Percentiles rank a stretch among this genome's conserved stretches.
phyloP scores from a whole-genome alignment of 2,888 invertebrate species.

The Gastracanthus pulcherrimus region DNA sequence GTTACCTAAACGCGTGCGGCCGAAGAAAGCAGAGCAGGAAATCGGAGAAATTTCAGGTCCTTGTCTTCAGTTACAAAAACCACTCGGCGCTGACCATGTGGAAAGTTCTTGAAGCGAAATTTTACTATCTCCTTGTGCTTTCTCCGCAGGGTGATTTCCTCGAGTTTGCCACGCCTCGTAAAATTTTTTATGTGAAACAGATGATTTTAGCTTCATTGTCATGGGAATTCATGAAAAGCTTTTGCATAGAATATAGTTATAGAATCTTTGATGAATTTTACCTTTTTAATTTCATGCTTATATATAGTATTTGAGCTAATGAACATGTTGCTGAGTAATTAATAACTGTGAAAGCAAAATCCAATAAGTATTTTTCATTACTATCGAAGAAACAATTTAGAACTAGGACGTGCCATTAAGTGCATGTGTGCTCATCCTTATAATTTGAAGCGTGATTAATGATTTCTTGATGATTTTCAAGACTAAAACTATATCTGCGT shows the following conservation, averaged over 20 bases:
- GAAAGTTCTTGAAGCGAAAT: neutral
- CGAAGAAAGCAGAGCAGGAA: conserved; percentile 49
- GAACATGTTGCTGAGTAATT: conserved; percentile 7
- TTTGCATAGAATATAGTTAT: too few species aligned
- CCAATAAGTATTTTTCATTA: conserved; percentile 16
- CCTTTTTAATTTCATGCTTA: neutral
- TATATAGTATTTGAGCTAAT: neutral
- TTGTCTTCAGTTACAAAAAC: conserved; percentile 32
- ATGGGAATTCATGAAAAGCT: too few species aligned
- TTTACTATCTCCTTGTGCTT: conserved; percentile 25
- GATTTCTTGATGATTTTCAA: conserved; percentile 53
- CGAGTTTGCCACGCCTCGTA: neutral
- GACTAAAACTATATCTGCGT: conserved; percentile 43
- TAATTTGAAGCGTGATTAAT: conserved; percentile 54
- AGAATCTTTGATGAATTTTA: neutral
- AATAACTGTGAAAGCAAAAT: neutral
- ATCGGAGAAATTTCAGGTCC: conserved; percentile 49
- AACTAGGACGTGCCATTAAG: conserved; percentile 24
- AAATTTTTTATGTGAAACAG: neutral
- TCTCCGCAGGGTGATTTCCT: neutral
- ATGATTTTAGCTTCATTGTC: conserved; percentile 1
- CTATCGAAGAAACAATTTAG: conserved; percentile 29
- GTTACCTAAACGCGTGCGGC: conserved; percentile 32
- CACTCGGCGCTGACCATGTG: conserved; percentile 21
- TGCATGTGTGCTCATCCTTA: neutral